Conservation (phyloP, 2,888 invertebrate genomes). For the Drosophila borborema region DNA sequence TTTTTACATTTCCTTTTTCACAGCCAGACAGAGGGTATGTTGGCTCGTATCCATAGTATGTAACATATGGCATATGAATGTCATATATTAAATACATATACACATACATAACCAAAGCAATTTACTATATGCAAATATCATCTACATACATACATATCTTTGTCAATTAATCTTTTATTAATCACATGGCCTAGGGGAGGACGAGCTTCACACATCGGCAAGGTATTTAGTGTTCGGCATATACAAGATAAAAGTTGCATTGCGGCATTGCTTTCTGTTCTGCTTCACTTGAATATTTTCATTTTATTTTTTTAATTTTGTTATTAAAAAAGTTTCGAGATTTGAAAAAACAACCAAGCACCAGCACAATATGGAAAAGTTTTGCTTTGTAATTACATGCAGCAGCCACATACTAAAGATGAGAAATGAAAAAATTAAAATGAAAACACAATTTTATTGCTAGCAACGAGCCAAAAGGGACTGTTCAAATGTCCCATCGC, state of each 20-base stretch:
- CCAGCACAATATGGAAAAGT: constrained; percentile 65
- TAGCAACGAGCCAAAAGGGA: constrained; percentile 6
- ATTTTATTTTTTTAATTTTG: constrained; percentile 55
- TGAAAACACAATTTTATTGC: constrained; percentile 24
- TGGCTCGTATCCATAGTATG: not conserved
- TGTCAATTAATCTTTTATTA: not conserved
- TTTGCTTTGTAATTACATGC: constrained; percentile 78
- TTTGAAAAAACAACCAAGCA: constrained; percentile 63
- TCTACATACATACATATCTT: no score
- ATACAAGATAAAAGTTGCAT: not conserved
- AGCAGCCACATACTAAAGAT: constrained; percentile 36
- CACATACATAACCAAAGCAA: no score
- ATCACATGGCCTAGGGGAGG: not conserved
- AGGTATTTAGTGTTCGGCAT: constrained; percentile 1
- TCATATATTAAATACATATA: not conserved
- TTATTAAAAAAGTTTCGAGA: constrained; percentile 77
- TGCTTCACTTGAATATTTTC: constrained; percentile 15
- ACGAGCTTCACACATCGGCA: not conserved
- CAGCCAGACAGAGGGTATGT: not conserved
- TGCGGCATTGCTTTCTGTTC: constrained; percentile 52
- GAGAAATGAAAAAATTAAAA: constrained; percentile 17
- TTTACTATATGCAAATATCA: not conserved
- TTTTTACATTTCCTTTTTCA: constrained; percentile 62
- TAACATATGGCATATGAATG: not conserved
- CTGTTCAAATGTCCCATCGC: constrained; percentile 18